phyloP scores from a whole-genome alignment of 2,797 vertebrate species.

The Ambastaia sidthimunki region DNA sequence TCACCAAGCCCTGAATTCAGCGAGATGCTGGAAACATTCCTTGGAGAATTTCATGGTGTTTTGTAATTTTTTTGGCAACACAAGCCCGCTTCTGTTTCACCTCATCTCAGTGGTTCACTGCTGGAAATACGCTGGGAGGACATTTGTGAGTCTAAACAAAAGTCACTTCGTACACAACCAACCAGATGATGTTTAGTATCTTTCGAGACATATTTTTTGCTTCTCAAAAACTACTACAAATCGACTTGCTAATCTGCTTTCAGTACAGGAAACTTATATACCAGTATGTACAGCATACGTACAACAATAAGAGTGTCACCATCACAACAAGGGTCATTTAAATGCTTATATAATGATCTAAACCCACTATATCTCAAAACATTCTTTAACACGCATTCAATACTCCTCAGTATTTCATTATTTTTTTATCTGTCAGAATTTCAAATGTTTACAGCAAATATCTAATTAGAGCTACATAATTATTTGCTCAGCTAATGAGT shows the following conservation, averaged over 20 bases:
- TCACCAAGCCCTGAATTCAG: neutral
- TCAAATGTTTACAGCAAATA: too few species aligned
- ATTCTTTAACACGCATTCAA: too few species aligned
- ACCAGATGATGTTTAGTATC: neutral
- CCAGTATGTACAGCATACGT: too few species aligned
- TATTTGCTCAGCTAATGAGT: too few species aligned
- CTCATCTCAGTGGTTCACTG: neutral
- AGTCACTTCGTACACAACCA: neutral
- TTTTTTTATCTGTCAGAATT: too few species aligned
- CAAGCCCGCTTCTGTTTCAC: neutral
- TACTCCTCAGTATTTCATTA: too few species aligned
- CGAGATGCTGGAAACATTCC: constrained; percentile 17
- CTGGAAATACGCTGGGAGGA: neutral
- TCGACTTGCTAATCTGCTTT: neutral
- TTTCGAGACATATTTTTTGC: too few species aligned
- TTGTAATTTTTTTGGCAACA: neutral
- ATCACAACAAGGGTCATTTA: too few species aligned
- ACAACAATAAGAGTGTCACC: too few species aligned
- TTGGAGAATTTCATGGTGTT: constrained; percentile 2
- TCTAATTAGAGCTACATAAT: too few species aligned
- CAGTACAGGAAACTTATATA: neutral
- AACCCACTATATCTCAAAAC: too few species aligned
- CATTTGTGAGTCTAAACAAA: neutral
- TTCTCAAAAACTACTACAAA: neutral
- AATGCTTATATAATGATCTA: too few species aligned